A percentile compares a stretch with the other conserved stretches of the same genome.
These are phyloP conservation scores for Vanacampus margaritifer DNA, from an alignment of 2,113 vertebrate species.

Conservation along the genomic window DNA sequence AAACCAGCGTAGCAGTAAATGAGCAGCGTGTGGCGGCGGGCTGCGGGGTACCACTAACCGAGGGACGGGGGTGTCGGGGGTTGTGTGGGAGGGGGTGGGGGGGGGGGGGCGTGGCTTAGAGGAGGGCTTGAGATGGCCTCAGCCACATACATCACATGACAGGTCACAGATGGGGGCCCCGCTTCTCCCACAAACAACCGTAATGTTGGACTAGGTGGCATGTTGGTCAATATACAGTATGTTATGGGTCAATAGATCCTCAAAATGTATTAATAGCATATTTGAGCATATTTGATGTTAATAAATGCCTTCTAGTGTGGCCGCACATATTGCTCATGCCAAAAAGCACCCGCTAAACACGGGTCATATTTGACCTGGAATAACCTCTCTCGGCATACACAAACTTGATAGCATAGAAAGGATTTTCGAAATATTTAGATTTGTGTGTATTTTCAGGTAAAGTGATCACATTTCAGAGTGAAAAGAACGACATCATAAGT, in stretches of 20 bases:
- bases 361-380: too few relatives aligned
- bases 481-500: slow-evolving; percentile 9
- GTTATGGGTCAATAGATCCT: too few relatives aligned
- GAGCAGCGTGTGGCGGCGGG: slow-evolving; percentile 82
- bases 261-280: too few relatives aligned
- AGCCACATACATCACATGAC: slow-evolving; percentile 79
- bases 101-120: slow-evolving; percentile 34
- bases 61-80: neutral
- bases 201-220: neutral
- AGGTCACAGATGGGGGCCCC: slow-evolving; percentile 55
- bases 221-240: neutral
- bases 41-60: slow-evolving; percentile 74
- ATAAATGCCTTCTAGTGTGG: too few relatives aligned
- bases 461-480: neutral
- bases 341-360: too few relatives aligned
- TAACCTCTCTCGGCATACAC: too few relatives aligned
- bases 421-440: neutral
- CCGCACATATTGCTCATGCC: too few relatives aligned
- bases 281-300: too few relatives aligned
- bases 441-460: neutral
- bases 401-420: too few relatives aligned
- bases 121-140: slow-evolving; percentile 74
- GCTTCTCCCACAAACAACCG: neutral
- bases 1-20: slow-evolving; percentile 99
- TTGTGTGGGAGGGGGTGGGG: neutral